Evolutionary conservation across 2,113 vertebrate species (phyloP), one percentile per base, ranked within the genome.

Genomic region (Pluvianellus socialis): DNA sequence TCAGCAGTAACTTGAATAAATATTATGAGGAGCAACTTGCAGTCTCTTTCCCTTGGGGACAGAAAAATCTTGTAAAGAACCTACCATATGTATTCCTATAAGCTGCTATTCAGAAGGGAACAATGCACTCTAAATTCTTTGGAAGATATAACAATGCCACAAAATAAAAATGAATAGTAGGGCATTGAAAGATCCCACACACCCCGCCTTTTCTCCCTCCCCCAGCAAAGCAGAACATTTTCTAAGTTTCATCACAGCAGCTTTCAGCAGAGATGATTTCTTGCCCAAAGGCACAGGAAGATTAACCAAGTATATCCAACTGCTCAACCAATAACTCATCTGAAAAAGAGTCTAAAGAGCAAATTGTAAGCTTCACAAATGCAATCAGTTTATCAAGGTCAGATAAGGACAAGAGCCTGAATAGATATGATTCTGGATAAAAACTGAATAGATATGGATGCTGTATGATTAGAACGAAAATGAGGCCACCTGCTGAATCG

Each of bases 301-400:
- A 97, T 97, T 98, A 98, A 97, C 96, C 96, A 97, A 91, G 80
- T 97, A 80, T 91, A 95, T 96, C 94, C 90, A 94, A 92, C 86
- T 88, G 86, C 87, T 98, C 96, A 91, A 63, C 86, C 92, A 97
- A 95, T 97, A 97, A 96, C 75, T 96, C 94, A 97, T 92, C 90
- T 94, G 96, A 95, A 96, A 98, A 97, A 70, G 62, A 94, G 77
- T 93, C 74, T 96, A 94, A 96, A 92, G 77, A 97, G 91, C 90
- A 94, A 97, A 96, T 96, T 94, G 92, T 84, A 92, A 92, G 74
- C 62, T 97, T 95, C 97, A 81, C 90, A 97, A 97, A 96, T 95
- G 91, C 84, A 96, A 96, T 97, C 92, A 94, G 90, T 96, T 96
- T 95, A 96, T 96, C 97, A 98, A 98, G 97, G 97, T 98, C 97